phyloP scores from a whole-genome alignment of 2,888 invertebrate genomes.

The Eupithecia centaureata region DNA sequence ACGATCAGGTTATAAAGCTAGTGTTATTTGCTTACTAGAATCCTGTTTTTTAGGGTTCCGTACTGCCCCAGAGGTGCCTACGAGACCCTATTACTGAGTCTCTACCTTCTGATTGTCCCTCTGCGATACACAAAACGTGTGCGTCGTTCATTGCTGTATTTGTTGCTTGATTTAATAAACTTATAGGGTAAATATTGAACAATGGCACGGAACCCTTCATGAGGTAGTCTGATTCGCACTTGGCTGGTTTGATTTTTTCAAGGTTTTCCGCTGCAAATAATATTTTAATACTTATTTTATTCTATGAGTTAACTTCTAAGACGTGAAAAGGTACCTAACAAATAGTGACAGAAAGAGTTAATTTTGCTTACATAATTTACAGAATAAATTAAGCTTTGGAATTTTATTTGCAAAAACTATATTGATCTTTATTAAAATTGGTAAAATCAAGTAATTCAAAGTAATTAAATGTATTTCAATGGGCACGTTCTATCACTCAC shows the following conservation, averaged over 20 bases:
- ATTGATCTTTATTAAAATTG: background rate
- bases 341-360: too few relatives aligned
- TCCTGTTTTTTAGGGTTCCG: background rate
- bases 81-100: background rate
- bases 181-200: too few relatives aligned
- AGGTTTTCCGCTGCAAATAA: background rate
- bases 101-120: too few relatives aligned
- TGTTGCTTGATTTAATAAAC: too few relatives aligned
- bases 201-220: background rate
- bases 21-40: background rate
- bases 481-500: background rate
- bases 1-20: conserved; percentile 18
- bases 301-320: too few relatives aligned
- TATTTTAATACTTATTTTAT: background rate
- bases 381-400: too few relatives aligned
- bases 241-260: background rate
- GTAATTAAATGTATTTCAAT: too few relatives aligned
- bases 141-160: too few relatives aligned
- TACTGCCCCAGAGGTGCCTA: background rate
- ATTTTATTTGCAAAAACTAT: too few relatives aligned
- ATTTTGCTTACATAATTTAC: too few relatives aligned
- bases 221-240: background rate
- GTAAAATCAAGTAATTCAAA: background rate
- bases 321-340: too few relatives aligned
- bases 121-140: background rate